Conservation (phyloP, 92 coral and sea anemone species). For the Chrysogorgia sp. region DNA sequence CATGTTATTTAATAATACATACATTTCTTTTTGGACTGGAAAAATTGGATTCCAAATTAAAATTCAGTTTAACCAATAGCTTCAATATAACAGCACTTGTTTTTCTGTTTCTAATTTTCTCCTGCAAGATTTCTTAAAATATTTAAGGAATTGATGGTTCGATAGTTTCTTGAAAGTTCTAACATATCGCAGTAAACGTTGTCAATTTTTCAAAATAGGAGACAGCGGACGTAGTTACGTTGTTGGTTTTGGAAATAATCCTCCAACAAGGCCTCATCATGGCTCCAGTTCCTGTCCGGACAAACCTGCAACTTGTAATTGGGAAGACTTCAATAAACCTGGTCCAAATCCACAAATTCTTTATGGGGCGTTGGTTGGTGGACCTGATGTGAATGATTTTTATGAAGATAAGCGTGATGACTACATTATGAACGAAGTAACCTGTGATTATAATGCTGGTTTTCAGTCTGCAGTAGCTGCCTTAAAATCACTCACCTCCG, state of each 20-base stretch:
- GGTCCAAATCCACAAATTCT: constrained; percentile 77
- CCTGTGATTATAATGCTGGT: constrained; percentile 90
- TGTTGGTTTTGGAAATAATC: constrained; percentile 80
- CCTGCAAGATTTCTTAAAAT: too few relatives aligned
- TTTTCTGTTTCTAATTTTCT: too few relatives aligned
- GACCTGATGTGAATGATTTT: constrained; percentile 70
- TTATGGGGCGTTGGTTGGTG: constrained; percentile 83
- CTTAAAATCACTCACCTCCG: constrained; percentile 43
- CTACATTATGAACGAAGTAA: constrained; percentile 75
- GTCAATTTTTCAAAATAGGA: constrained; percentile 62
- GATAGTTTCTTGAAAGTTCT: neutral
- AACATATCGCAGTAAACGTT: neutral
- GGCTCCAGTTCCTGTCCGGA: constrained; percentile 75
- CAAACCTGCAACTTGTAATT: constrained; percentile 63
- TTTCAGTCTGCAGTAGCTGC: constrained; percentile 91
- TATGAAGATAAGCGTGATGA: constrained; percentile 70
- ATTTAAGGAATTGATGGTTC: too few relatives aligned
- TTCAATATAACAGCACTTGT: too few relatives aligned
- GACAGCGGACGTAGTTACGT: constrained; percentile 83
- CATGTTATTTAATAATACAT: too few relatives aligned
- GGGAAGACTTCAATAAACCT: constrained; percentile 50
- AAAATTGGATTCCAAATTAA: neutral
- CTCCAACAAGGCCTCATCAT: constrained; percentile 82
- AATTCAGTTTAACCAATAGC: too few relatives aligned
- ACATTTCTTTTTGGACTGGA: constrained; percentile 2